Evolutionary conservation across 2,888 invertebrate genomes (phyloP), one percentile per base, ranked within the genome.

Genomic region (Perizoma affinitatum): DNA sequence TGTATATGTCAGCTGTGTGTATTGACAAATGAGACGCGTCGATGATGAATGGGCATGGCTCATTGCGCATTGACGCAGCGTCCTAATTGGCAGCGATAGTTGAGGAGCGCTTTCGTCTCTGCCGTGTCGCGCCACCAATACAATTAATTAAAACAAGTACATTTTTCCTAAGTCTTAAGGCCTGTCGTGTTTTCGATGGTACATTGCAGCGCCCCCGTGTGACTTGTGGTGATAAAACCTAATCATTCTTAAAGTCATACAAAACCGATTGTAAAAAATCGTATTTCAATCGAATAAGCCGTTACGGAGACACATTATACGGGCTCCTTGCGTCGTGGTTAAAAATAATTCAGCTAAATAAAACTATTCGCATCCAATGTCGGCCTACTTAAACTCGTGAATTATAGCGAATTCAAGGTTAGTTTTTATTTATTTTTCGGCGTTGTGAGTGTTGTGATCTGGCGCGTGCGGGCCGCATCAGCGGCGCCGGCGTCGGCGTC

Each of bases 321-420:
- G 1, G 22, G 22, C 22, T 22, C 22, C 22, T 22, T 22, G 22
- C 22, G 22, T 22, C 22, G 22, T 3, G 22, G 22, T 1, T 22
- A 38, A 41, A 33, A 7, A 66, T 62, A 62, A 55, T 43, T 38
- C 54, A 54, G 57, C 52, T 54, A 68, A 67, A 65, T 70, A 71
- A 71, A 73, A 71, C 69, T 75, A 73, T 74, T 73, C 66, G 55
- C 65, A 73, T 66, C 69, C 71, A 72, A 74, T 73, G 72, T 71
- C 70, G 73, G 63, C 65, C 70, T 72, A 71, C 68, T 70, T 70
- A 69, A 65, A 61, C 61, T 63, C 56, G 70, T 75, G 70, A 72
- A 74, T 74, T 69, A 72, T 70, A 61, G 68, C 57, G 62, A 72
- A 69, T 67, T 73, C 75, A 76, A 76, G 76, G 78, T 75, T 72